These are phyloP conservation scores for Aulostomus chinensis DNA, from an alignment of 2,797 vertebrate genomes.

Conservation along the genomic window DNA sequence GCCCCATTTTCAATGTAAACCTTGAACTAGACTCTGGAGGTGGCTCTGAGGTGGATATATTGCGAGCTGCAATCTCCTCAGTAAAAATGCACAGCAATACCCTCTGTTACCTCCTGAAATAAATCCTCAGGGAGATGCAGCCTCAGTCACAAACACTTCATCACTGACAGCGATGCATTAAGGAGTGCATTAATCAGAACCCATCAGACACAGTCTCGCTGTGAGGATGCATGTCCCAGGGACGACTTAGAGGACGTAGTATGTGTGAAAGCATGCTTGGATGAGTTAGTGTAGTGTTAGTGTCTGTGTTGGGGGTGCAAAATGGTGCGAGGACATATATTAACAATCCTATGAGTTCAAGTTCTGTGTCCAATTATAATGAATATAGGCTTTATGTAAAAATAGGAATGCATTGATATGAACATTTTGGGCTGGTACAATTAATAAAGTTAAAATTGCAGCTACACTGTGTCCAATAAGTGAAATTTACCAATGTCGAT, in stretches of 20 bases:
- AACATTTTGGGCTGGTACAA: too few species aligned
- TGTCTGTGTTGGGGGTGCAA: not conserved
- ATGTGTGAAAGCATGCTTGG: not conserved
- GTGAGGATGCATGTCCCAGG: slow-evolving; percentile 1
- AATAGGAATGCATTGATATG: too few species aligned
- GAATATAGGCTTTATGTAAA: too few species aligned
- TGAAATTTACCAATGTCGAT: too few species aligned
- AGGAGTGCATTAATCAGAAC: slow-evolving; percentile 45
- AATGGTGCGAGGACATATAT: too few species aligned
- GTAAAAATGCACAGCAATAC: slow-evolving; percentile 2
- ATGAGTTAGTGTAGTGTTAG: not conserved
- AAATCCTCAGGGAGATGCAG: slow-evolving; percentile 22
- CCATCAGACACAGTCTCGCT: slow-evolving; percentile 18
- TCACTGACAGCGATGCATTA: slow-evolving; percentile 54
- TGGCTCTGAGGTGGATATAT: too few species aligned
- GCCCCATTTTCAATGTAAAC: not conserved
- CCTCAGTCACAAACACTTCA: slow-evolving; percentile 31
- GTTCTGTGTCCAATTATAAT: too few species aligned
- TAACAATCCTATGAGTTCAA: too few species aligned
- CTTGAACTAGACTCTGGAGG: slow-evolving; percentile 17
- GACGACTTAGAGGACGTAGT: not conserved
- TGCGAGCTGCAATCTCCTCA: not conserved
- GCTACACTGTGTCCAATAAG: too few species aligned
- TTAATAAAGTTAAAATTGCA: too few species aligned
- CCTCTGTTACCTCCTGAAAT: not conserved